Percentiles rank a stretch among this genome's conserved stretches.
phyloP scores from a whole-genome alignment of 1,140 invertebrate species.

The Mizuhopecten yessoensis region DNA sequence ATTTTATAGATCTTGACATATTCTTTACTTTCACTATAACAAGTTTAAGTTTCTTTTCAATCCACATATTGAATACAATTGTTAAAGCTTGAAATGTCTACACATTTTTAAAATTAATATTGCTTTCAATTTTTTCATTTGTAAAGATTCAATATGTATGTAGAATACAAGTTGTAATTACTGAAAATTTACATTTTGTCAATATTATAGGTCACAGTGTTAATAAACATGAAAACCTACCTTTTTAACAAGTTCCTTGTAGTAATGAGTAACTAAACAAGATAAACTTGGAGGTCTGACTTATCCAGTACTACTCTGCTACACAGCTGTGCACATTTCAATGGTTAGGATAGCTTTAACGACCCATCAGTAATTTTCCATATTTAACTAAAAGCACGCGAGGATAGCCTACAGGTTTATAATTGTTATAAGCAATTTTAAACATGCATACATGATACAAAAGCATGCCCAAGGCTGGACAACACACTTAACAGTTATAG shows the following conservation, averaged over 20 bases:
- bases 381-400: not conserved
- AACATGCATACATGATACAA: not conserved
- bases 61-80: too few species aligned
- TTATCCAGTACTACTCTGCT: not conserved
- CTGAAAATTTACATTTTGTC: too few species aligned
- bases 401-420: not conserved
- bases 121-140: too few species aligned
- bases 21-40: too few species aligned
- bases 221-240: too few species aligned
- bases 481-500: conserved; percentile 9
- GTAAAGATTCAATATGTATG: too few species aligned
- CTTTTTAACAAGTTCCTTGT: not conserved
- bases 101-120: too few species aligned
- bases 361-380: not conserved
- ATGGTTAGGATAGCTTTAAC: not conserved
- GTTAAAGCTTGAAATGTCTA: too few species aligned
- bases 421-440: not conserved
- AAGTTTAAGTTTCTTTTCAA: too few species aligned
- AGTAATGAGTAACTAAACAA: not conserved
- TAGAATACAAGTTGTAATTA: too few species aligned
- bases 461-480: not conserved
- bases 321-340: not conserved
- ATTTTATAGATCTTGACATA: too few species aligned
- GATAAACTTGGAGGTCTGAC: not conserved
- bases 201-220: too few species aligned